phyloP scores from a whole-genome alignment of 2,113 vertebrate species.

The Tachysurus vachellii region DNA sequence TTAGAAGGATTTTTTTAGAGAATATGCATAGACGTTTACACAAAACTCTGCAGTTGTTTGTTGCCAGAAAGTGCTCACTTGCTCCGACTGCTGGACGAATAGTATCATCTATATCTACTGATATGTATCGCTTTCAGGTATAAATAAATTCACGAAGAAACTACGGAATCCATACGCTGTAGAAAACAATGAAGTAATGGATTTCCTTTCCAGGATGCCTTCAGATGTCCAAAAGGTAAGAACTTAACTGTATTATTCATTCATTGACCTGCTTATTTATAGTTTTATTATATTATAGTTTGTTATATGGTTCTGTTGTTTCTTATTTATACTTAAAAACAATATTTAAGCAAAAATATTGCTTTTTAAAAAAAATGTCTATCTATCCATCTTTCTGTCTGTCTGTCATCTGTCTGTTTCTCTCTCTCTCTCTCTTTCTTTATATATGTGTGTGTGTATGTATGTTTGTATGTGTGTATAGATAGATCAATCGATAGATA shows the following conservation, averaged over 20 bases:
- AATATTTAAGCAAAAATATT: no score
- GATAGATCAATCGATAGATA: no score
- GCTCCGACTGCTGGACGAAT: slow-evolving; percentile 6
- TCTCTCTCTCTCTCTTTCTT: no score
- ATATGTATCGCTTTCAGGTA: slow-evolving; percentile 73
- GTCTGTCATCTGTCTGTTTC: no score
- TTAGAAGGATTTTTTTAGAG: not conserved
- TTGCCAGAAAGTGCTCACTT: not conserved
- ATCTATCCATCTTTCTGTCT: no score
- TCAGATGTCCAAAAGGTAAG: slow-evolving; percentile 98
- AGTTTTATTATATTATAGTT: no score
- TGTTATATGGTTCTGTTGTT: no score
- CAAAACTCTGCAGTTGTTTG: not conserved
- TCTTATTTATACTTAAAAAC: no score
- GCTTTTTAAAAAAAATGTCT: no score
- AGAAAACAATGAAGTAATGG: slow-evolving; percentile 93
- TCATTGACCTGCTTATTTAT: not conserved
- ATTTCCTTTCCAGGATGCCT: slow-evolving; percentile 96
- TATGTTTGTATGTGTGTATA: no score
- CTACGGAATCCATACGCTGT: slow-evolving; percentile 92
- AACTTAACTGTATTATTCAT: not conserved
- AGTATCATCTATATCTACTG: not conserved
- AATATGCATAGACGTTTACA: no score
- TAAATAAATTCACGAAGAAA: slow-evolving; percentile 99
- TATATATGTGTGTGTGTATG: no score